These are phyloP conservation scores for Lamellibrachia columna DNA, from an alignment of 2,888 invertebrate species.

Conservation along the genomic window DNA sequence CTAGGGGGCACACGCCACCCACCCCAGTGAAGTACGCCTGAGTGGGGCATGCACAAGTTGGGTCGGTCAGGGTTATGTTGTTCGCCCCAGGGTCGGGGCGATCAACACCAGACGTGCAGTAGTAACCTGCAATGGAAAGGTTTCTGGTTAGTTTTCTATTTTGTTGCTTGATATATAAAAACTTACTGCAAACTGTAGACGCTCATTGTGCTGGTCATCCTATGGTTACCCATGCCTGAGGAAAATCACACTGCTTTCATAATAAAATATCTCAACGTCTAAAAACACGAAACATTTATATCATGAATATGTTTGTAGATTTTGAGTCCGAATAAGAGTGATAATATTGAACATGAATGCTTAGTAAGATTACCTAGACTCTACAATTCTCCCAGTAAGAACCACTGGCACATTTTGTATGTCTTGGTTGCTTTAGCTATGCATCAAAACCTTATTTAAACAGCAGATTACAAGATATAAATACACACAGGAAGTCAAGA, in stretches of 20 bases:
- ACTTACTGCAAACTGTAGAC: not conserved
- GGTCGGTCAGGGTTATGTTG: constrained; percentile 42
- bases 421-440: no score
- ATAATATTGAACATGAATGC: no score
- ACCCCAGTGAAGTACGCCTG: constrained; percentile 51
- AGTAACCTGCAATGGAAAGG: constrained; percentile 41
- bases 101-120: constrained; percentile 60
- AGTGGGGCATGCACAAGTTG: constrained; percentile 50
- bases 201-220: not conserved
- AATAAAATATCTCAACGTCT: no score
- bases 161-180: not conserved
- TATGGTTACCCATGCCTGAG: not conserved
- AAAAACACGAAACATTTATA: no score
- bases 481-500: no score
- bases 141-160: not conserved
- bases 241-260: not conserved
- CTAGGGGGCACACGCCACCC: constrained; percentile 57
- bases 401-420: no score
- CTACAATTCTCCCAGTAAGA: no score
- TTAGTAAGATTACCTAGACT: no score
- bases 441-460: not conserved
- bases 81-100: constrained; percentile 50
- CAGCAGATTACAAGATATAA: not conserved
- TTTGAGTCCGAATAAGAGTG: no score
- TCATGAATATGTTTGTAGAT: no score